These are phyloP conservation scores for Mayetiola destructor DNA, from an alignment of 2,888 invertebrate genomes.

Conservation along the genomic window DNA sequence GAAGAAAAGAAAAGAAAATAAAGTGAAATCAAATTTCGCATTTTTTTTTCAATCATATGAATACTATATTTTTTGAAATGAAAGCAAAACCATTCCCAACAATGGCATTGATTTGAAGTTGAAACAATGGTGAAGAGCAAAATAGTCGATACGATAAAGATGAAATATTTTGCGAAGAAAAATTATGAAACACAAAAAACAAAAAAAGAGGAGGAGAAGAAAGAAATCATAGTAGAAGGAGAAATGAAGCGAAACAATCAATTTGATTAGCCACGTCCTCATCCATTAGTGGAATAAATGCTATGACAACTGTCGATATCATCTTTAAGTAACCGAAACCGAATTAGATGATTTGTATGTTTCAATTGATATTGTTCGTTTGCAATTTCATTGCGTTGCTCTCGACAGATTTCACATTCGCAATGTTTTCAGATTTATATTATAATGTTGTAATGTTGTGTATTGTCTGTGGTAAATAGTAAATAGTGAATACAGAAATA, in stretches of 20 bases:
- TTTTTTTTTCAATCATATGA: too few relatives aligned
- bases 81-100: neutral
- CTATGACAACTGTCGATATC: slow-evolving; percentile 10
- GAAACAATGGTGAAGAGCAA: too few relatives aligned
- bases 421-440: neutral
- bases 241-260: neutral
- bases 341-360: neutral
- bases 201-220: too few relatives aligned
- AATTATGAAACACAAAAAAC: neutral
- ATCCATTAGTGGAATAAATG: slow-evolving; percentile 1
- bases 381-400: neutral
- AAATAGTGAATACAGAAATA: too few relatives aligned
- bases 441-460: neutral
- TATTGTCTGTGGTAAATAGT: too few relatives aligned
- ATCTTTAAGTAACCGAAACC: neutral
- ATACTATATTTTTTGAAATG: too few relatives aligned
- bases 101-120: neutral
- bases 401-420: too few relatives aligned
- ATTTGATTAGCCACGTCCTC: slow-evolving; percentile 1
- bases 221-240: neutral
- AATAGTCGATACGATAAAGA: too few relatives aligned
- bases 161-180: too few relatives aligned
- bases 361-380: too few relatives aligned
- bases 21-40: too few relatives aligned
- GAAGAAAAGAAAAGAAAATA: too few relatives aligned